Evolutionary conservation across 53 echinoderm and acorn worm species (phyloP).

Genomic region (Crossaster papposus): DNA sequence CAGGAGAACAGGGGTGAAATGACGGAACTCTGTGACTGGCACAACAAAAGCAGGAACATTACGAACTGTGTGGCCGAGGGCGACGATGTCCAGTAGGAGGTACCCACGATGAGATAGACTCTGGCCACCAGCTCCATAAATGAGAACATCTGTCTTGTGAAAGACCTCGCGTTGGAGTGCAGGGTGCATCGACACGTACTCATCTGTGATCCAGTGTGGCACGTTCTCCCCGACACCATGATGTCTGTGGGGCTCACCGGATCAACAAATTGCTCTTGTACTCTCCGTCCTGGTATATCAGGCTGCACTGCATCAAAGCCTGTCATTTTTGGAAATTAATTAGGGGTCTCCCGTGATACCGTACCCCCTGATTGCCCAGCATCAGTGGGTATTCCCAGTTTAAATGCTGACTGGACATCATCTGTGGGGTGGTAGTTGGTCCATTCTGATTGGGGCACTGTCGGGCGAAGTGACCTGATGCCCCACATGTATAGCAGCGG

Average conservation of each 20-base stretch:
- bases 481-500: not conserved
- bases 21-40: not conserved
- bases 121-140: constrained; percentile 16
- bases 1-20: constrained; percentile 20
- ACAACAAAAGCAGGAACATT: not conserved
- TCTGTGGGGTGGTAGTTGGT: not conserved
- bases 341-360: not conserved
- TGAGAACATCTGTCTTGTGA: not conserved
- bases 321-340: too few relatives aligned
- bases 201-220: not conserved
- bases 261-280: not conserved
- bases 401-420: not conserved
- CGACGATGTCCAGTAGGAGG: not conserved
- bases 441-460: not conserved
- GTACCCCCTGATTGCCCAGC: constrained; percentile 41
- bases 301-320: too few relatives aligned
- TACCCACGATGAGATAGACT: not conserved
- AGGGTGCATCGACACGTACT: not conserved
- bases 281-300: not conserved
- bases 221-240: not conserved
- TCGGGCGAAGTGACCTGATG: constrained; percentile 21
- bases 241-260: not conserved
- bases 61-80: not conserved
- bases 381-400: constrained; percentile 15
- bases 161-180: not conserved